These are phyloP conservation scores for Phaethornis superciliosus DNA, from an alignment of 2,113 vertebrate genomes.

Conservation along the genomic window DNA sequence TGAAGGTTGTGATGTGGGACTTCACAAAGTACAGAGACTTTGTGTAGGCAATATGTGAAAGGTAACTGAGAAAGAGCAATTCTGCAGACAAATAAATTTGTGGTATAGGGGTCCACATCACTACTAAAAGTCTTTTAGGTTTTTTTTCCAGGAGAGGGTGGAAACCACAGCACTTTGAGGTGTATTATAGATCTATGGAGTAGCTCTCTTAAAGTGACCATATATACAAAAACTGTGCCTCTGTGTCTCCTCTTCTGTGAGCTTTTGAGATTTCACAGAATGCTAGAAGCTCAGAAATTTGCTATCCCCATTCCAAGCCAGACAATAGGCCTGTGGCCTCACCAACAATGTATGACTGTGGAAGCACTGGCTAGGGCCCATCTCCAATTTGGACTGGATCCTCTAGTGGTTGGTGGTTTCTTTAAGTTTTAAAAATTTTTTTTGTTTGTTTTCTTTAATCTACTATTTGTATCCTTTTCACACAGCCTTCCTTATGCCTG, in stretches of 20 bases:
- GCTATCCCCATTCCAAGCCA: not conserved
- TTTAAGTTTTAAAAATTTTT: too few species aligned
- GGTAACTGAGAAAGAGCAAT: not conserved
- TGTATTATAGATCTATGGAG: not conserved
- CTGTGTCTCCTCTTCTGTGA: not conserved
- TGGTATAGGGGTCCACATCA: not conserved
- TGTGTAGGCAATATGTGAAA: not conserved
- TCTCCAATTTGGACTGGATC: not conserved
- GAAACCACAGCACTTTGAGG: not conserved
- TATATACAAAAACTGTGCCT: not conserved
- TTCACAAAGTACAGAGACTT: not conserved
- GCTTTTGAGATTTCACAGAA: not conserved
- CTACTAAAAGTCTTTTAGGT: not conserved
- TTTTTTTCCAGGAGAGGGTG: not conserved
- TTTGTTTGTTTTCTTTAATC: slow-evolving; percentile 2
- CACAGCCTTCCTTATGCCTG: not conserved
- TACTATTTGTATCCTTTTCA: slow-evolving; percentile 38
- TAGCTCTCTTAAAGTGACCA: not conserved
- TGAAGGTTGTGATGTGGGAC: not conserved
- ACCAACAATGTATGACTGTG: not conserved
- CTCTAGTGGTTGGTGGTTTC: not conserved
- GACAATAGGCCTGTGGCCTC: slow-evolving; percentile 34
- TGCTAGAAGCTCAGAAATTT: slow-evolving; percentile 19
- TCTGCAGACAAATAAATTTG: not conserved
- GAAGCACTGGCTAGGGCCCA: slow-evolving; percentile 9